Base-by-base conservation (phyloP, 2,797 vertebrate genomes). In the Xenops minutus region DNA sequence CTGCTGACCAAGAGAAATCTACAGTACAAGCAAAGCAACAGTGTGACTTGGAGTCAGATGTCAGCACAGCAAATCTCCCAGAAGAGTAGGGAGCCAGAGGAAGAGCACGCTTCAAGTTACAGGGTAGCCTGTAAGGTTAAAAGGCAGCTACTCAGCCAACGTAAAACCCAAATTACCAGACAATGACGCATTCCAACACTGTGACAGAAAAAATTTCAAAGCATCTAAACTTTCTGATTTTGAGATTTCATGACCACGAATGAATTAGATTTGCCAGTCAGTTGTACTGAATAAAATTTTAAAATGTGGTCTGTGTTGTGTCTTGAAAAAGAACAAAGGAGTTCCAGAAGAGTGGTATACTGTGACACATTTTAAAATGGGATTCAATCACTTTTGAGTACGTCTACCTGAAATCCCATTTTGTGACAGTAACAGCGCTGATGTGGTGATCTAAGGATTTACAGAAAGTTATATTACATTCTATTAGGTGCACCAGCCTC, bases 231-330 rank as follows among this genome's bases (percentile, higher is more conserved):
- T 5, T 76, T 58, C 21, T n/a, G 22, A 0, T 55, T 73, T 62
- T n/a, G 59, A 62, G 41, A 77, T 59, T 63, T 6, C 16, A 10
- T 23, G 14, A 27, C 62, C 46, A 15, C 1, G 1, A 62, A 34
- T 7, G 1, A 56, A 8, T 32, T 81, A 30, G 0, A 37, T 52
- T 61, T 71, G 37, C 13, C 20, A 52, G 19, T 48, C 44, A 73
- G 12, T 23, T 43, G 3, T 39, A 66, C 11, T 26, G 10, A 75
- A 43, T n/a, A 79, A 46, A 81, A 82, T 69, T 73, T 66, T 66
- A 55, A 63, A 10, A 54, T 15, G 4, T 34, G 10, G 5, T 73
- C 29, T 46, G 6, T 1, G 0, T 17, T 3, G 0, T 58, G 13
- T 32, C 12, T 56, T 79, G 18, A 51, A 84, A 80, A 66, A 41